Base-by-base conservation (phyloP, 1,140 invertebrate species). In the Potamilus streckersoni region DNA sequence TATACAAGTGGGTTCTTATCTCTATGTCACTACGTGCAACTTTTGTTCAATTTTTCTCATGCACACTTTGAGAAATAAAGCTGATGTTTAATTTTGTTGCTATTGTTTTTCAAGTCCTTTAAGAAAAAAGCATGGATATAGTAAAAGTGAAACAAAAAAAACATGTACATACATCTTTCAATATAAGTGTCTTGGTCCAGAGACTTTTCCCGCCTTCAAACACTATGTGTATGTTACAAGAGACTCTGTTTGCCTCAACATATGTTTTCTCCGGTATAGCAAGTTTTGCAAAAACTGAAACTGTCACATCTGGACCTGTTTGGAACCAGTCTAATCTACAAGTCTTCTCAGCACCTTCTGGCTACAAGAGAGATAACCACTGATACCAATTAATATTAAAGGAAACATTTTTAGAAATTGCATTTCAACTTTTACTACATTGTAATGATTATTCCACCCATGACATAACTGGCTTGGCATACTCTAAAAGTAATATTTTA, bases 231-330 rank as follows among this genome's bases (percentile, higher is more conserved):
- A 94, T 92, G 68, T 93, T 93, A 11, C 99, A 90, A 57, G 94
- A 92, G 49, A 99, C 93, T 31, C 95, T 94, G 90, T 97, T 98
- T 1, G 96, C 89, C 91, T 96, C 94, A 15, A 99, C 91, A 62
- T 81, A 89, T 62, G 95, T 96, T 70, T 92, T 87, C 55, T 91
- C 91, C 58, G 96, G 96, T 83, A 96, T 92, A 87, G 97, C 96
- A 74, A 95, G 94, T 89, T 98, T 98, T 2, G 95, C 95, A 91
- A 96, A 98, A 69, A 98, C 92, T 64, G 96, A 94, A 38, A 98
- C 92, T 78, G 95, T 93, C 0, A 98, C 94, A 90, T 93, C 91
- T 61, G 71, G 58, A 23, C 76, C 69, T 15, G 85, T 85, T 71
- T 86, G 6, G 92, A 92, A 15, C 93, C 93, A 98, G 88, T 98